Percentiles rank a stretch among this genome's conserved stretches.
These are phyloP conservation scores for Euthynnus affinis DNA, from an alignment of 2,797 vertebrate species.

Conservation along the genomic window DNA sequence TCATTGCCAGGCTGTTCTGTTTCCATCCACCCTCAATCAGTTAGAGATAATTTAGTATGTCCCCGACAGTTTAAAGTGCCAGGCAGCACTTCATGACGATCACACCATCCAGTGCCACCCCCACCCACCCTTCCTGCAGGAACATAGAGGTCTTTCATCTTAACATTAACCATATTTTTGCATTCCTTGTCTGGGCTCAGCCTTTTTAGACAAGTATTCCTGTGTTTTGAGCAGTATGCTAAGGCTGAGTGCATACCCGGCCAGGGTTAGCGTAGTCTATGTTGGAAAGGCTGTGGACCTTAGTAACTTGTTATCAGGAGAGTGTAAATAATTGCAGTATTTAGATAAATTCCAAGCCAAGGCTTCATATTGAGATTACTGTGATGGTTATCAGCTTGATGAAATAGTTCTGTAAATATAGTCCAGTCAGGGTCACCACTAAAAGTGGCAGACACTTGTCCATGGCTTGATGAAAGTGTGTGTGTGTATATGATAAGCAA, in stretches of 20 bases:
- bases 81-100: not conserved
- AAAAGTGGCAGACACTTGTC: not conserved
- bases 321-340: slow-evolving; percentile 73
- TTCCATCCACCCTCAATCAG: slow-evolving; percentile 10
- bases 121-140: not conserved
- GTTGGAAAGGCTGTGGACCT: slow-evolving; percentile 29
- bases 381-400: slow-evolving; percentile 63
- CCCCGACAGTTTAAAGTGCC: slow-evolving; percentile 2
- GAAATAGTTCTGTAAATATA: slow-evolving; percentile 48
- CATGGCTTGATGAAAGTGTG: slow-evolving; percentile 20
- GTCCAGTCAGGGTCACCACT: slow-evolving; percentile 3
- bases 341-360: slow-evolving; percentile 68
- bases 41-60: not conserved
- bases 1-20: slow-evolving; percentile 10
- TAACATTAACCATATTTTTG: slow-evolving; percentile 4
- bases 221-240: slow-evolving; percentile 25
- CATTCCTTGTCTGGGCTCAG: not conserved
- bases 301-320: slow-evolving; percentile 65
- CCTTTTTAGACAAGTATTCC: slow-evolving; percentile 30
- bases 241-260: not conserved
- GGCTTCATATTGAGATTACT: slow-evolving; percentile 49
- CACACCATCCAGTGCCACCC: not conserved
- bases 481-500: slow-evolving; percentile 23
- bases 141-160: not conserved
- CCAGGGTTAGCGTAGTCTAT: slow-evolving; percentile 21